Base-by-base conservation (phyloP, 2,888 invertebrate genomes). In the Cheilosia variabilis region DNA sequence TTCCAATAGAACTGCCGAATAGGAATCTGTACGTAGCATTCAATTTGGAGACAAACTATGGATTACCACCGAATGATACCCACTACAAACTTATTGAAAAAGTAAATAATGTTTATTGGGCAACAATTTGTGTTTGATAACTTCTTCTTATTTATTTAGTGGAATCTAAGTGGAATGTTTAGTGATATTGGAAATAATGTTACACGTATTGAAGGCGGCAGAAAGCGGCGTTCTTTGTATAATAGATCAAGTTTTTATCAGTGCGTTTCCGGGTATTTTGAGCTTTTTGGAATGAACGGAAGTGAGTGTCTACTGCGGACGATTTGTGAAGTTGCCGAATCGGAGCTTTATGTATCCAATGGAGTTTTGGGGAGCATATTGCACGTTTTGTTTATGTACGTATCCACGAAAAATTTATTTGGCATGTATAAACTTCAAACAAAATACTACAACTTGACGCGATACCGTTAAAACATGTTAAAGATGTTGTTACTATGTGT, bases 11-110 rank as follows among this genome's bases (percentile, higher is more conserved):
- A 88, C 93, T 95, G 3, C 94, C 95, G 0, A 94, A 95, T 87
- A 94, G 95, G 87, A 95, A 95, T 89, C 94, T 96, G 5, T 96
- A 95, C 88, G 92, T 96, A 68, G 95, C 96, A 0, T 95, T 95
- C 90, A 96, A 96, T 92, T 95, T 96, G 89, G 96, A 96, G 89
- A 94, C 95, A 0, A 95, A 94, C 89, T 96, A 95, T 91, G 92
- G 91, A 53, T 90, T 95, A 4, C 94, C 96, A 0, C 93, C 94
- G 27, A 94, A 94, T 0, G 92, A 94, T 80, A 93, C 94, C 1
- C 93, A 94, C 63, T 93, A 94, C 90, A 87, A 94, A 22, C 93
- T 94, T 89, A 93, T 92, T 57, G 89, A 94, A 76, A 93, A 94
- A 65, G 95, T 94, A 90, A 63, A 24, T 45, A 24, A 17, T 45